Evolutionary conservation across 2,888 invertebrate genomes (phyloP).

Genomic region (Cylloceria caligata): DNA sequence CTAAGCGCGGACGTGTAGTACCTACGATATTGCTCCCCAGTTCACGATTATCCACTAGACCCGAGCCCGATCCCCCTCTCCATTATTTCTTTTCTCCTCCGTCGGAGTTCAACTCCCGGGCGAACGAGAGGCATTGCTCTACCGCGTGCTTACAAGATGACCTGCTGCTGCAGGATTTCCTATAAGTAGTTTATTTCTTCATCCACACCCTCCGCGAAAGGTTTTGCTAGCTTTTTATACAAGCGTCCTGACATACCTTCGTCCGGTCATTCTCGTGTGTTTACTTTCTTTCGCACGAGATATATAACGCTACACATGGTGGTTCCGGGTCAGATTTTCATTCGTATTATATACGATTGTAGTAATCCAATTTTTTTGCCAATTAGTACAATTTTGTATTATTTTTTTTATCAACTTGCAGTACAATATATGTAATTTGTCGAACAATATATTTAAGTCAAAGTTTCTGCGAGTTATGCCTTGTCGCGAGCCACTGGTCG

Average conservation of each 20-base stretch:
- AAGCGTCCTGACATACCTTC: conserved; percentile 22
- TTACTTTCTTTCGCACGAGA: background rate
- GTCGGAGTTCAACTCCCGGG: conserved; percentile 5
- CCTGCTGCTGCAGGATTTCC: conserved; percentile 23
- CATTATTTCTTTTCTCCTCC: conserved; percentile 44
- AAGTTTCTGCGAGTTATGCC: too few relatives aligned
- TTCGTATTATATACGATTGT: too few relatives aligned
- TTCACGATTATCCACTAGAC: conserved; percentile 65
- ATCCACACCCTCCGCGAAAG: conserved; percentile 38
- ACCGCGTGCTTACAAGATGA: conserved; percentile 15
- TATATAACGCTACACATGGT: too few relatives aligned
- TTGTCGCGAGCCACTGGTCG: too few relatives aligned
- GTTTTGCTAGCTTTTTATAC: conserved; percentile 51
- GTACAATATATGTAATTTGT: too few relatives aligned
- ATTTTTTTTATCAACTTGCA: too few relatives aligned
- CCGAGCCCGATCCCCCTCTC: conserved; percentile 34
- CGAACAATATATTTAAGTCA: too few relatives aligned
- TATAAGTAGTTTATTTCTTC: conserved; percentile 30
- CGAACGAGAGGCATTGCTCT: conserved; percentile 13
- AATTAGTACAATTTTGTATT: too few relatives aligned
- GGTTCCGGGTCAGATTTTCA: background rate
- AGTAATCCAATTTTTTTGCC: too few relatives aligned
- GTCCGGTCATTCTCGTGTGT: conserved; percentile 6
- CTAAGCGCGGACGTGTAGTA: conserved; percentile 55
- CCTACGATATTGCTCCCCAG: conserved; percentile 65